These are phyloP conservation scores for Chironomus tepperi DNA, from an alignment of 1,140 invertebrate genomes.

Conservation along the genomic window DNA sequence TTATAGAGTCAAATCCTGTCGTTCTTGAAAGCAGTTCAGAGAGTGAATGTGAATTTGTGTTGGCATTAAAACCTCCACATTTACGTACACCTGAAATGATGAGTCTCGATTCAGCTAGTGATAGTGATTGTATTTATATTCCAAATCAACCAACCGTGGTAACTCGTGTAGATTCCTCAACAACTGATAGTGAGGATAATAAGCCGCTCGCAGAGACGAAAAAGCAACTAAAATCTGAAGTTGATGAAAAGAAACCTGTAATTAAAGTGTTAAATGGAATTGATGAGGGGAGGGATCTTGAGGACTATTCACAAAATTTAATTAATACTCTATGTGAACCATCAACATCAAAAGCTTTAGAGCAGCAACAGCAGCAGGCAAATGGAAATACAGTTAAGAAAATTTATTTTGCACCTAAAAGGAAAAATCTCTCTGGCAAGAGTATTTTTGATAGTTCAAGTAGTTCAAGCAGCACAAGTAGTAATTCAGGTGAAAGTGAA, in stretches of 20 bases:
- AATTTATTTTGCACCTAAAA: not conserved
- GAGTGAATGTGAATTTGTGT: conserved; percentile 36
- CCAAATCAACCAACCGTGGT: not conserved
- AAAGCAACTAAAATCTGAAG: not conserved
- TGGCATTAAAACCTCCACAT: conserved; percentile 46
- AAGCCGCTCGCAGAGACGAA: not conserved
- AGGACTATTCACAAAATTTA: not conserved
- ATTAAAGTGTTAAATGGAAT: not conserved
- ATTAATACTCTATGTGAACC: not conserved
- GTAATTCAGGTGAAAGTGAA: not conserved
- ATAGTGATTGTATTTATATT: conserved; percentile 45
- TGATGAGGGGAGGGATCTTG: not conserved
- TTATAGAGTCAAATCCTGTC: not conserved
- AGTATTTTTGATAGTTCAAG: conserved; percentile 11
- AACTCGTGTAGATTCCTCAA: not conserved
- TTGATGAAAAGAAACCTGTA: not conserved
- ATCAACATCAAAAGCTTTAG: not conserved
- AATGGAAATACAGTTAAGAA: not conserved
- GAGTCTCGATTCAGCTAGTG: conserved; percentile 44
- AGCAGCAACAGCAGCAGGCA: not conserved
- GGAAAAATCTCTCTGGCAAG: not conserved
- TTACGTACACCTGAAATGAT: conserved; percentile 49
- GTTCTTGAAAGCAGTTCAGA: conserved; percentile 24
- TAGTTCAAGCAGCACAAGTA: not conserved
- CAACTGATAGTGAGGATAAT: conserved; percentile 4